Base-by-base conservation (phyloP, 1,140 invertebrate genomes). In the Tetramorium simillimum region DNA sequence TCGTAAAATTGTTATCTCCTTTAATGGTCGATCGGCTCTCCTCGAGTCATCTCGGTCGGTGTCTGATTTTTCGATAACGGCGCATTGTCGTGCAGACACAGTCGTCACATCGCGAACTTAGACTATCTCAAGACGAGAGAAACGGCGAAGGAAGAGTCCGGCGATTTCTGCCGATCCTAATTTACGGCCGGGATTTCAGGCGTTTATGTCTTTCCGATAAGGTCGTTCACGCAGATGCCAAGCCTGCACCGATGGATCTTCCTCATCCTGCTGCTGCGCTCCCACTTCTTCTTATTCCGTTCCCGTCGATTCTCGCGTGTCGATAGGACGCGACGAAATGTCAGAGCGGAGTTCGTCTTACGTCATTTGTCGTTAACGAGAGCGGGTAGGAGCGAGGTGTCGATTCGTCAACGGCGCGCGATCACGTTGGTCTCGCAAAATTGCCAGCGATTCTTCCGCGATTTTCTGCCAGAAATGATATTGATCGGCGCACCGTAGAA, bases 201-300 rank as follows among this genome's bases (percentile, higher is more conserved):
- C 93, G 93, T 95, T 95, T 95, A 95, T 94, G 95, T 92, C 94
- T 95, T 95, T 95, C 94, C 95, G 93, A 95, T 95, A 93, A 94
- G 93, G 93, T 95, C 92, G 93, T 94, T 94, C 93, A 92, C 91
- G 91, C 89, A 88, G 93, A 93, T 94, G 93, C 93, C 87, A 89
- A 86, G 88, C 87, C 88, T 86, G 84, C 82, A 86, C 63, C 89
- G 92, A 91, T 89, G 91, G 93, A 93, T 94, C 92, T 93, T 86
- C 91, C 89, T 92, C 88, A 76, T 90, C 82, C 72, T 56, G 60
- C 72, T 56, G 60, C 72, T 56, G 60, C 67, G 78, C 77, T 78
- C 49, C 28, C 53, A 49, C 51, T 88, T 76, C 56, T 58, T 72
- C 43, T 86, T 80, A 33, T 46, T 72, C 56, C 43, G 6, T 53